Conservation (phyloP, 1,140 invertebrate genomes). For the Chionoecetes opilio region DNA sequence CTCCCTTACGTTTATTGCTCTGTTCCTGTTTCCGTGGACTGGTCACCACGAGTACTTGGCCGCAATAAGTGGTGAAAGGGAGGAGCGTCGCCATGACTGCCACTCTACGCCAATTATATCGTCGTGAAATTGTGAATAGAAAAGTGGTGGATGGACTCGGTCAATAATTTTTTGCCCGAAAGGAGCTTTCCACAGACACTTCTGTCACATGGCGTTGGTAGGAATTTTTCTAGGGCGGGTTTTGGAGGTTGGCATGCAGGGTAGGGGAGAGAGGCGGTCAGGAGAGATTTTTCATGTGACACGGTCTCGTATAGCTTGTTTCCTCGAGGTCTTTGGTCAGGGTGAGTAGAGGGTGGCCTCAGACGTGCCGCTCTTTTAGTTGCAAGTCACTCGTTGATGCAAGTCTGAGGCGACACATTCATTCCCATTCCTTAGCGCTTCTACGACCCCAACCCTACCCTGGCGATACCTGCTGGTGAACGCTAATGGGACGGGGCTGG, state of each 20-base stretch:
- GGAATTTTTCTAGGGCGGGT: not conserved
- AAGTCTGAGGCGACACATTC: not conserved
- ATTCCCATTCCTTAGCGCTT: not conserved
- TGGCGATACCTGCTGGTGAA: not conserved
- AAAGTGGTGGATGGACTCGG: not conserved
- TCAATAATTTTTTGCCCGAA: not conserved
- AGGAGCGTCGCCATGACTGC: not conserved
- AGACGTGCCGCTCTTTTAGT: too few species aligned
- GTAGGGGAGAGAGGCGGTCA: not conserved
- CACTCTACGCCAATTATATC: not conserved
- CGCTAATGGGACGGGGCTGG: not conserved
- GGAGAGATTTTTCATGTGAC: not conserved
- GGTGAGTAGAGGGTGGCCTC: too few species aligned
- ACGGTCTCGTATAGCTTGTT: too few species aligned
- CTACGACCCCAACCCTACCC: not conserved
- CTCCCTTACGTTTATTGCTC: not conserved
- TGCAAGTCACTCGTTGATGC: too few species aligned
- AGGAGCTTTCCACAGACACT: not conserved
- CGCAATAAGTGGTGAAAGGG: not conserved
- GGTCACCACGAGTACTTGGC: too few species aligned
- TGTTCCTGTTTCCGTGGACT: not conserved
- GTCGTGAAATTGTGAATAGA: not conserved
- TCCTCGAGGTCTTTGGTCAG: too few species aligned
- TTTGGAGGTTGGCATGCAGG: not conserved
- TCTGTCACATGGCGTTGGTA: not conserved